phyloP scores from a whole-genome alignment of 2,113 vertebrate species.

The Crypturellus undulatus region DNA sequence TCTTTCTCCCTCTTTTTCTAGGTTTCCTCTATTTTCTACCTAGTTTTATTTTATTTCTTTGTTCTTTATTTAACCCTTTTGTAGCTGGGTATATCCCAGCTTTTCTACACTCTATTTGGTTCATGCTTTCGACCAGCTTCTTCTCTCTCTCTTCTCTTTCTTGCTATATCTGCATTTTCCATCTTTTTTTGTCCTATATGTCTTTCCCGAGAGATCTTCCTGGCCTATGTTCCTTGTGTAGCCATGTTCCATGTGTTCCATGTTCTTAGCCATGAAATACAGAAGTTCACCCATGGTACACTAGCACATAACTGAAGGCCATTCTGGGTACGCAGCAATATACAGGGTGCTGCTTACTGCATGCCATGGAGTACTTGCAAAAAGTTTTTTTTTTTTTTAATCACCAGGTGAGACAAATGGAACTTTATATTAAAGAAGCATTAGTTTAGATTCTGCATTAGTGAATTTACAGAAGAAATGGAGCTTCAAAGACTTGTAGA shows the following conservation, averaged over 20 bases:
- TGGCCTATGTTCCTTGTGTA: background rate
- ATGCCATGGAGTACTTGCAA: background rate
- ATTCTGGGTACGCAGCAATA: accelerated
- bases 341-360: background rate
- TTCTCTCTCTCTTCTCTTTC: background rate
- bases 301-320: background rate
- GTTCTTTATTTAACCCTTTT: background rate
- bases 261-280: background rate
- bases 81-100: background rate
- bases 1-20: background rate
- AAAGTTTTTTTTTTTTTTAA: background rate
- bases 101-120: background rate
- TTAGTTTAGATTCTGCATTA: background rate
- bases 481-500: background rate
- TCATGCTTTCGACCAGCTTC: background rate
- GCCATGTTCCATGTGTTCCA: no score
- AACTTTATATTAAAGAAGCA: background rate
- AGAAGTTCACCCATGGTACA: background rate
- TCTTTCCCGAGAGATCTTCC: background rate
- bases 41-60: background rate
- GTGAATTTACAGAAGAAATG: background rate
- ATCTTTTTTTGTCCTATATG: background rate
- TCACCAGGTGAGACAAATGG: background rate
- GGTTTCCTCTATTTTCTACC: background rate
- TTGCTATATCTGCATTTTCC: background rate